These are phyloP conservation scores for Onychomys torridus DNA, from an alignment of 2,797 vertebrate species.

Conservation along the genomic window DNA sequence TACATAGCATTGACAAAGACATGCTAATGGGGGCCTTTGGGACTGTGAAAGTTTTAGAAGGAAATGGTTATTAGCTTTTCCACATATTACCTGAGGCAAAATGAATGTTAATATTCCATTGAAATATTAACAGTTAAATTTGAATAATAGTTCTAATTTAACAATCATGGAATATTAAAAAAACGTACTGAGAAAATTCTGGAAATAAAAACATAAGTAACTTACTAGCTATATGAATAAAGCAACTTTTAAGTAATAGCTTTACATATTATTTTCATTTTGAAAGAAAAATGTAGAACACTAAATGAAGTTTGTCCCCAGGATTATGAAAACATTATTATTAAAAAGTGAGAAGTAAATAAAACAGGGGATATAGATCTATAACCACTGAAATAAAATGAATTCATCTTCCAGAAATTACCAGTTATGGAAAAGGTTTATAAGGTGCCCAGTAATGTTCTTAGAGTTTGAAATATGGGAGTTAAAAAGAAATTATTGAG, in stretches of 20 bases:
- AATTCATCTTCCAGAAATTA: neutral
- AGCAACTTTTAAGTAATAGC: constrained; percentile 1
- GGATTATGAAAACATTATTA: neutral
- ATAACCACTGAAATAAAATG: neutral
- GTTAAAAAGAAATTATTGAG: constrained; percentile 8
- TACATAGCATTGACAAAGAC: constrained; percentile 25
- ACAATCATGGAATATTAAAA: constrained; percentile 38
- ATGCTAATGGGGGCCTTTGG: constrained; percentile 42
- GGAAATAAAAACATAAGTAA: neutral
- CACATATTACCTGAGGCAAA: constrained; percentile 56
- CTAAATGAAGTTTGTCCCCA: neutral
- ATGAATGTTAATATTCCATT: constrained; percentile 13
- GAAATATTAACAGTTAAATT: constrained; percentile 42
- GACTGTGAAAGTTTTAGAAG: constrained; percentile 45
- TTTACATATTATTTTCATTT: constrained; percentile 33
- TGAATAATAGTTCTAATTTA: constrained; percentile 59
- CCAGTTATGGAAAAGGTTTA: neutral
- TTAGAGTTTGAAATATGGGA: neutral
- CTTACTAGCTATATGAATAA: constrained; percentile 5
- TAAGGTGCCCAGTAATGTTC: neutral
- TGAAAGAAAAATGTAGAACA: constrained; percentile 22
- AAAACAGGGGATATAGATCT: neutral
- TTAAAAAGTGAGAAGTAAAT: neutral
- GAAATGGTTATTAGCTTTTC: constrained; percentile 65
- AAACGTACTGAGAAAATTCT: constrained; percentile 42